Evolutionary conservation across 1,140 invertebrate species (phyloP), one percentile per base, ranked within the genome.

Genomic region (Zaprionus kolodkinae): DNA sequence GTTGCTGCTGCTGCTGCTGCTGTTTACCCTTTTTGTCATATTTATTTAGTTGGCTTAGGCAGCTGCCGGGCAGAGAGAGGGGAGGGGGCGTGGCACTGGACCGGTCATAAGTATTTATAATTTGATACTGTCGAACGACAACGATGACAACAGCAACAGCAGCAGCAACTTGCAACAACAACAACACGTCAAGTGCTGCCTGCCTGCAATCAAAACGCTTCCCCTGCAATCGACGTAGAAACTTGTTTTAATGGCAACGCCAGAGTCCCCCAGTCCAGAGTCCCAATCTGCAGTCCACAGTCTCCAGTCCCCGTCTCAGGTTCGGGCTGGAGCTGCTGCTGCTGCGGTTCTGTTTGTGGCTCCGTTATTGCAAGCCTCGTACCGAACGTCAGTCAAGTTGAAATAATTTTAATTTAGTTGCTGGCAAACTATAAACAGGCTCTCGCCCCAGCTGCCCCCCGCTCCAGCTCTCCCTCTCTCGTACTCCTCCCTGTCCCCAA

Each of bases 401-500:
- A 85, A 85, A 85, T 85, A 85, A 85, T 85, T 85, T 85, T 86
- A 85, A 85, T 85, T 85, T 85, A 85, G 82, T 86, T 85, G 81
- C 81, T 85, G 74, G 63, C 61, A 68, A 86, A 86, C 79, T 78
- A 86, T 85, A 84, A 84, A 85, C 82, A 81, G 81, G 78, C 81
- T 80, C 48, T 50, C 71, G 35, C 30, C 40, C 21, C 13, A 15
- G 33, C 36, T 57, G 9, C 27, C 25, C 11, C 57, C 27, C n/a
- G n/a, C n/a, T n/a, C n/a, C n/a, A n/a, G n/a, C 52, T 25, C 10
- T n/a, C n/a, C 33, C 25, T 1, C 9, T 5, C 12, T n/a, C n/a
- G n/a, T n/a, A n/a, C n/a, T n/a, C 21, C 21, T 21, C 11, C 38
- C 68, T 12, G 2, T 3, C 3, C 3, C 27, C 27, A 30, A 5